Evolutionary conservation across 2,113 vertebrate genomes (phyloP).

Genomic region (Vulpes vulpes): DNA sequence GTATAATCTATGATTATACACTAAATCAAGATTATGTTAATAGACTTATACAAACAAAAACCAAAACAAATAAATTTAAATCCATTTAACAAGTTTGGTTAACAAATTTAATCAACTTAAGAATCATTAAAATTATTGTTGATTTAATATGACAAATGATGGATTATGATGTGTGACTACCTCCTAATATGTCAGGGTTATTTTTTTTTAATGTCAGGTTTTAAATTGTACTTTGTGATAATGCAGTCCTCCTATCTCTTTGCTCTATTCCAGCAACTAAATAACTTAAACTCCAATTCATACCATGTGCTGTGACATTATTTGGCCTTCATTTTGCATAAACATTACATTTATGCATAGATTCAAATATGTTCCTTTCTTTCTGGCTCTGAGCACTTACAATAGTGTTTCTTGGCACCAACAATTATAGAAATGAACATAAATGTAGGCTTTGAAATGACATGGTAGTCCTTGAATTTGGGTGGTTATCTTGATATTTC

Average conservation of each 20-base stretch:
- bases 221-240: neutral
- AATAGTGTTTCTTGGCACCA: constrained; percentile 25
- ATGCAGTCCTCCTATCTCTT: neutral
- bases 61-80: constrained; percentile 41
- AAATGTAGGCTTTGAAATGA: neutral
- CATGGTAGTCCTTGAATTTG: neutral
- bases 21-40: neutral
- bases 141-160: neutral
- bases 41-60: neutral
- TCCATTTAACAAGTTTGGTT: neutral
- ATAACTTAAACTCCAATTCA: constrained; percentile 15
- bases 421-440: neutral
- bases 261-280: neutral
- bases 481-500: constrained; percentile 52
- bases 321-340: constrained; percentile 38
- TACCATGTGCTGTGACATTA: neutral
- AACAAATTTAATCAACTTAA: constrained; percentile 17
- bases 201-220: neutral
- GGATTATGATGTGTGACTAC: neutral
- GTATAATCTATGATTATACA: neutral
- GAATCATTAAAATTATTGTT: constrained; percentile 6
- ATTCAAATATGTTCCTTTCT: constrained; percentile 57
- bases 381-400: constrained; percentile 24
- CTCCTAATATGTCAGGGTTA: neutral
- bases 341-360: constrained; percentile 53